Conservation (phyloP, 2,113 vertebrate genomes). For the Nerophis lumbriciformis region DNA sequence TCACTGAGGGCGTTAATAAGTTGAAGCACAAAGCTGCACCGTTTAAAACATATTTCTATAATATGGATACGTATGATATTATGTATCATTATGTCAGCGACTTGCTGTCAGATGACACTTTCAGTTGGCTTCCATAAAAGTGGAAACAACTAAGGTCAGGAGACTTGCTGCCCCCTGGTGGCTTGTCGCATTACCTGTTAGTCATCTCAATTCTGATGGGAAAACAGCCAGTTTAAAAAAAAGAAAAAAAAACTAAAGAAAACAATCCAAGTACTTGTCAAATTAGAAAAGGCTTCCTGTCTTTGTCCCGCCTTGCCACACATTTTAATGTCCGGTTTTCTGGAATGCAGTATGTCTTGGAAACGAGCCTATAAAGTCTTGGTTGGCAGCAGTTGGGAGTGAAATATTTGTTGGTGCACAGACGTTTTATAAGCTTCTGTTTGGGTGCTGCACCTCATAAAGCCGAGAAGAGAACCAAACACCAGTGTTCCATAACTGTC, state of each 20-base stretch:
- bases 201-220: background rate
- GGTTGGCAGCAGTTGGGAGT: background rate
- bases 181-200: background rate
- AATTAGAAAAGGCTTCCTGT: background rate
- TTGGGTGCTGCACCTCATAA: background rate
- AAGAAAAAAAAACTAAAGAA: too few species aligned
- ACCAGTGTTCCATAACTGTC: conserved; percentile 2
- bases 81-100: too few species aligned
- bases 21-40: too few species aligned
- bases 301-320: background rate
- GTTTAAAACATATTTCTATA: too few species aligned
- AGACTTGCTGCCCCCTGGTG: conserved; percentile 8
- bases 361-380: background rate
- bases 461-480: background rate
- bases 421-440: background rate
- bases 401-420: background rate
- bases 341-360: background rate
- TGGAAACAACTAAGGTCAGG: background rate
- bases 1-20: too few species aligned
- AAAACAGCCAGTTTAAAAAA: too few species aligned
- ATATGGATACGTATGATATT: too few species aligned
- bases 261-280: background rate
- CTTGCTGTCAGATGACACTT: background rate
- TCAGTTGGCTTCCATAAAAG: background rate
- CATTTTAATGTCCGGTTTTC: background rate